Base-by-base conservation (phyloP, 1,140 invertebrate genomes). In the Ooceraea biroi region DNA sequence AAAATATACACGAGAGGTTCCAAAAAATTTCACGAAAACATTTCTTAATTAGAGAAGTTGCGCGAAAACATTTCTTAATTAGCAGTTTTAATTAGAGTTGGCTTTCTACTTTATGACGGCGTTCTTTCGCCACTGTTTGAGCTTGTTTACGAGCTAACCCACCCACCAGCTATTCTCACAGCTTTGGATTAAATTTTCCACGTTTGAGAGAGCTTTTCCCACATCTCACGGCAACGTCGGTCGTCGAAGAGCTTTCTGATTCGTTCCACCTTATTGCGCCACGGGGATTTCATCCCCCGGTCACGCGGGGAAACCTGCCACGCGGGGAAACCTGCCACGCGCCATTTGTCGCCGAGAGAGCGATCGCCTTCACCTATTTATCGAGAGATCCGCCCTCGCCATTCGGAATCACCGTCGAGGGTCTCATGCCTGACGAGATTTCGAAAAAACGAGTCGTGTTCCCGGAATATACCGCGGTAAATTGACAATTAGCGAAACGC, bases 401-500 rank as follows among this genome's bases (percentile, higher is more conserved):
- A 36, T 36, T 36, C 58, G n/a, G n/a, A 63, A 41, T 65, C 22
- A 63, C 12, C 36, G 22, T 8, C 27, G 60, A 36, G 36, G 36
- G 17, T 63, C 30, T 41, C 7, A n/a, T 63, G 12, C 14, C 19
- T n/a, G 48, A 69, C 36, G 44, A 57, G 55, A 25, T 57, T 22
- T 11, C 19, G 27, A 19, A 10, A n/a, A 17, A 52, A 52, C 17
- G 74, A 41, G 14, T 55, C 48, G 44, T 12, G 63, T 57, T 78
- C 30, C 44, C 44, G 73, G n/a, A 36, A 17, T 17, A 22, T 14
- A 66, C 44, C 3, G 73, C 50, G 61, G 55, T 55, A 57, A 69
- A 55, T 80, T 17, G 65, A n/a, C 65, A 58, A 80, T 80, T 80
- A 80, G 50, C 5, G 36, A 36, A 55, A 44, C 11, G 63, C 65